Base-by-base conservation (phyloP, 2,888 invertebrate genomes). In the Heliconius erato region DNA sequence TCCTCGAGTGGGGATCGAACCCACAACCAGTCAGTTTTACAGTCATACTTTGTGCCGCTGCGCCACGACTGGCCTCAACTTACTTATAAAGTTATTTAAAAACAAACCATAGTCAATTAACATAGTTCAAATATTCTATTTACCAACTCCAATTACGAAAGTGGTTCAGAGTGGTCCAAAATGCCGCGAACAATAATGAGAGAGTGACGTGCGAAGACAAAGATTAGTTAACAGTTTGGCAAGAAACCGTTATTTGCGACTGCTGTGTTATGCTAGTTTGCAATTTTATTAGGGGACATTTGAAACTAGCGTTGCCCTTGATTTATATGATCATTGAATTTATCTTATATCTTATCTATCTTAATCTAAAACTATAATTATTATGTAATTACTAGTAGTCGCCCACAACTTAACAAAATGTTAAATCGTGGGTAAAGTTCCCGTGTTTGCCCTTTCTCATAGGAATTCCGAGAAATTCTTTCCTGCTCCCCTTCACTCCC, bases 181-280 rank as follows among this genome's bases (percentile, higher is more conserved):
- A 89, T 88, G 89, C 89, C 88, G 89, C 86, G 87, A 89, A 90
- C 90, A 91, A 91, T 90, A 89, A 91, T 91, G 92, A 90, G 91
- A 92, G 87, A 88, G 86, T 85, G 85, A 86, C 83, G 86, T 83
- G 86, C 86, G 88, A 85, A 88, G 86, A 87, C 90, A 89, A 88
- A 87, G 83, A 85, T 83, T 83, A 79, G 83, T 81, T 80, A 83
- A 82, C 82, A 79, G 87, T 90, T 89, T 89, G 86, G 89, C 85
- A 90, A 90, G 86, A 84, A 81, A 76, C 86, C 79, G 83, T 86
- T 68, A 78, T n/a, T 32, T 67, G 44, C 4, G 67, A 49, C 44
- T 49, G 35, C 23, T 63, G 54, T 54, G 49, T 32, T 59, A 63
- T 63, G 14, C 0, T 63, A 35, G 44, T 72, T 44, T 16, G 44